phyloP scores from a whole-genome alignment of 2,888 invertebrate species.

The Scaptomyza tumidula region DNA sequence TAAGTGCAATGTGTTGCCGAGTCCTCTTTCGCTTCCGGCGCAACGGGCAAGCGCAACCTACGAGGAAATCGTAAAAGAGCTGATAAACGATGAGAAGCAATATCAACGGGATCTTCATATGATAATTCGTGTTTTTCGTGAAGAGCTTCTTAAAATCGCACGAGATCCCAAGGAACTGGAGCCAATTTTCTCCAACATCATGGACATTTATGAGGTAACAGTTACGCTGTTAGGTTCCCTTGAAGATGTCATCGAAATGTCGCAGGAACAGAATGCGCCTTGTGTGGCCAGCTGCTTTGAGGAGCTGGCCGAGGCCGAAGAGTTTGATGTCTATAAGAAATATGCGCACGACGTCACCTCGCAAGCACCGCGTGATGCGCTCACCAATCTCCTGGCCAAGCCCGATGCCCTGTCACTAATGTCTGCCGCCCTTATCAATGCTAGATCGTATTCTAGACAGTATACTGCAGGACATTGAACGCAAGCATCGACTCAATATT shows the following conservation, averaged over 20 bases:
- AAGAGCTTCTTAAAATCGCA: conserved; percentile 89
- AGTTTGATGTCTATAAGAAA: conserved; percentile 97
- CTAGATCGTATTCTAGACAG: conserved; percentile 92
- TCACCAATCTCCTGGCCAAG: conserved; percentile 91
- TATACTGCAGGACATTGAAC: conserved; percentile 96
- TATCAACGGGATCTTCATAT: conserved; percentile 97
- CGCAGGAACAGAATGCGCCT: conserved; percentile 95
- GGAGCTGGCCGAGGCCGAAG: conserved; percentile 94
- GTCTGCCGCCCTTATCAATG: conserved; percentile 94
- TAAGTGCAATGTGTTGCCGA: conserved; percentile 83
- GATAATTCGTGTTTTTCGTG: conserved; percentile 97
- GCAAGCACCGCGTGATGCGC: conserved; percentile 90
- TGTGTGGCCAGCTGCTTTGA: conserved; percentile 98
- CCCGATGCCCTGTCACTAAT: conserved; percentile 90
- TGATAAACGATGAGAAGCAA: conserved; percentile 96
- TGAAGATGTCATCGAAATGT: conserved; percentile 98
- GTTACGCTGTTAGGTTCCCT: conserved; percentile 95
- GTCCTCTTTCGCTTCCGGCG: conserved; percentile 82
- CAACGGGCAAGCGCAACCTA: conserved; percentile 91
- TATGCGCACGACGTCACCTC: conserved; percentile 96
- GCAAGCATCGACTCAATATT: no score
- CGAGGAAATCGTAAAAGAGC: conserved; percentile 96
- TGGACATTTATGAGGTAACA: conserved; percentile 98
- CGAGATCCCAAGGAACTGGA: conserved; percentile 91
- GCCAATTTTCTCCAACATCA: conserved; percentile 96